Evolutionary conservation across 2,888 invertebrate genomes (phyloP).

Genomic region (Dyspetes luteomarginatus): DNA sequence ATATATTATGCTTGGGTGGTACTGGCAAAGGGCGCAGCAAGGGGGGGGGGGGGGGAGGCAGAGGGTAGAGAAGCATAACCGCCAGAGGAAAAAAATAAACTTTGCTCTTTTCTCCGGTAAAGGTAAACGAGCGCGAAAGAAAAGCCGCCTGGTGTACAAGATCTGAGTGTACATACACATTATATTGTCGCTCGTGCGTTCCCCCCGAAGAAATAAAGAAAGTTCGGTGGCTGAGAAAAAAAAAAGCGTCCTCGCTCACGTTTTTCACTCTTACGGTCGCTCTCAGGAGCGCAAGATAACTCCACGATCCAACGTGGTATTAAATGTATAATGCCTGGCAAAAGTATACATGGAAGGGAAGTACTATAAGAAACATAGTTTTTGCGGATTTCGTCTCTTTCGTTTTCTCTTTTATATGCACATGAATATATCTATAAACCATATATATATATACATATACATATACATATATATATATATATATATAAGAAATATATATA

Average conservation of each 20-base stretch:
- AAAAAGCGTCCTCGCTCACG: constrained; percentile 49
- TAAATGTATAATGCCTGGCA: constrained; percentile 40
- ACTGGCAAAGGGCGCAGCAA: no score
- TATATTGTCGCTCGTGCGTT: constrained; percentile 31
- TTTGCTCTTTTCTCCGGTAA: constrained; percentile 57
- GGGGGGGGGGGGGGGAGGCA: no score
- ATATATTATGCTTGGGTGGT: constrained; percentile 1
- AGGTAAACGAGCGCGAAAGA: constrained; percentile 50
- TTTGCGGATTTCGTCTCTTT: constrained; percentile 10
- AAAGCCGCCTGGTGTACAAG: constrained; percentile 26
- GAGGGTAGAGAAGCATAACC: constrained; percentile 22
- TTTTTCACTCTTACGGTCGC: constrained; percentile 21
- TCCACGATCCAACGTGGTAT: constrained; percentile 33
- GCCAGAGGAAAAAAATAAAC: constrained; percentile 51
- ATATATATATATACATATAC: no score
- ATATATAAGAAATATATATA: no score
- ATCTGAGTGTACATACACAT: no score
- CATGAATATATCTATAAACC: background rate
- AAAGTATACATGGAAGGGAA: background rate
- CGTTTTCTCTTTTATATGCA: constrained; percentile 36
- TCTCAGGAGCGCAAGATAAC: background rate
- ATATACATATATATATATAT: background rate
- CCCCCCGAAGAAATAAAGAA: constrained; percentile 51
- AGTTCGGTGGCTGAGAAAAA: constrained; percentile 57
- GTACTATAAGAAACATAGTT: background rate